Evolutionary conservation across 2,113 vertebrate species (phyloP), one percentile per base, ranked within the genome.

Genomic region (Addax nasomaculatus): DNA sequence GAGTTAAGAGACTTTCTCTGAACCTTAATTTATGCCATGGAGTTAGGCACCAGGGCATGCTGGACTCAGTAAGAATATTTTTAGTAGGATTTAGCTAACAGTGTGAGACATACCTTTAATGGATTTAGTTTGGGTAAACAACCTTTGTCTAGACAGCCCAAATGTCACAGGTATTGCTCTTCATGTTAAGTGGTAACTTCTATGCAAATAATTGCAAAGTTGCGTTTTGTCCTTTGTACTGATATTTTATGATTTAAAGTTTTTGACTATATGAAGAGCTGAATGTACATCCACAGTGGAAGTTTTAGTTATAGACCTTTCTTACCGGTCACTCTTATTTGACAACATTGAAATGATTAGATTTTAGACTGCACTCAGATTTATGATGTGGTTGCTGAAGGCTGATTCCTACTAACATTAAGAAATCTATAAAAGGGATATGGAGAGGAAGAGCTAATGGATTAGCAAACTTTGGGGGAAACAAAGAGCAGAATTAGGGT

Each of bases 71-170:
- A 96, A 76, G 97, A 97, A 97, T 98, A 98, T 97, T 98, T 98
- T 98, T 86, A 96, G 96, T 95, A 96, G 96, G 97, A 97, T 97
- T 98, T 96, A 98, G 97, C 97, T 98, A 98, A 96, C 97, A 97
- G 94, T 96, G 95, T 93, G 97, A 97, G 98, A 97, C 98, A 97
- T 96, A 98, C 97, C 95, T 97, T 98, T 98, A 98, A 98, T 98
- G 97, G 98, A 98, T 98, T 98, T 98, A 98, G 98, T 98, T 98
- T 98, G 95, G 96, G 97, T 98, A 98, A 98, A 98, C 98, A 98
- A 98, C 94, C 97, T 98, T 98, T 98, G 98, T 98, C 98, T 98
- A 98, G 98, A 98, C 98, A 98, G 97, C 89, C 94, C 95, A 98
- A 98, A 98, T 98, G 98, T 98, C 98, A 98, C 90, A 98, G 96